Conservation (phyloP, 2,888 invertebrate genomes). For the Trichopoda pennipes region DNA sequence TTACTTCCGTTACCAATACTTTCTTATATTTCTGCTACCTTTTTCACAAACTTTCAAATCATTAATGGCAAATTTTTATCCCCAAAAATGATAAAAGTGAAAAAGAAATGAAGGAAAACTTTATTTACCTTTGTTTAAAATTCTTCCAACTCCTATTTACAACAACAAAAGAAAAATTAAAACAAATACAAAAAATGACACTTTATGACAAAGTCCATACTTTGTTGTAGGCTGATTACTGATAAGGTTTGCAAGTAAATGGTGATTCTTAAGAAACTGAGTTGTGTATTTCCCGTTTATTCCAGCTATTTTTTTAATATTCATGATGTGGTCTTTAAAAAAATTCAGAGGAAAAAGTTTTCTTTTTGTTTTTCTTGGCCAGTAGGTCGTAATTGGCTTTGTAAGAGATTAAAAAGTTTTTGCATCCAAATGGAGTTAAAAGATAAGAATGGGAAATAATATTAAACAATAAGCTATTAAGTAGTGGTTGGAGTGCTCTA, state of each 20-base stretch:
- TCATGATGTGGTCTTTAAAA: constrained; percentile 47
- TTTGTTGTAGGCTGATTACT: constrained; percentile 57
- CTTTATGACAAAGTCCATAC: constrained; percentile 62
- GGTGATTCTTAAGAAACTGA: constrained; percentile 27
- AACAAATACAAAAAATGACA: constrained; percentile 56
- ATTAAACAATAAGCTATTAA: constrained; percentile 66
- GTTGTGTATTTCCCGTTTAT: constrained; percentile 36
- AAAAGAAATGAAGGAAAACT: constrained; percentile 31
- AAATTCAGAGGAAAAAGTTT: constrained; percentile 11
- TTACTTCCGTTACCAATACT: not conserved
- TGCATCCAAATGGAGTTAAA: constrained; percentile 75
- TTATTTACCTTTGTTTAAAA: constrained; percentile 61
- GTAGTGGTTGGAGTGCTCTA: not conserved
- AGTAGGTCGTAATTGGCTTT: constrained; percentile 75
- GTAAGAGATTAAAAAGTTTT: constrained; percentile 78
- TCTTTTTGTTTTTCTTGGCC: constrained; percentile 61
- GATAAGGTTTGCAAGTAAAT: constrained; percentile 56
- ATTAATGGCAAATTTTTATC: constrained; percentile 45
- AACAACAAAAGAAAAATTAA: not conserved
- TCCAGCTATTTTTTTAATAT: constrained; percentile 53
- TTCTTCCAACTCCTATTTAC: constrained; percentile 38
- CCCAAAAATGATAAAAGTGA: constrained; percentile 27
- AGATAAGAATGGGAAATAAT: constrained; percentile 72
- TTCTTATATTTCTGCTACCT: not conserved
- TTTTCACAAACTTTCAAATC: constrained; percentile 30